These are phyloP conservation scores for Myoxocephalus aenaeus DNA, from an alignment of 2,797 vertebrate genomes.

Conservation along the genomic window DNA sequence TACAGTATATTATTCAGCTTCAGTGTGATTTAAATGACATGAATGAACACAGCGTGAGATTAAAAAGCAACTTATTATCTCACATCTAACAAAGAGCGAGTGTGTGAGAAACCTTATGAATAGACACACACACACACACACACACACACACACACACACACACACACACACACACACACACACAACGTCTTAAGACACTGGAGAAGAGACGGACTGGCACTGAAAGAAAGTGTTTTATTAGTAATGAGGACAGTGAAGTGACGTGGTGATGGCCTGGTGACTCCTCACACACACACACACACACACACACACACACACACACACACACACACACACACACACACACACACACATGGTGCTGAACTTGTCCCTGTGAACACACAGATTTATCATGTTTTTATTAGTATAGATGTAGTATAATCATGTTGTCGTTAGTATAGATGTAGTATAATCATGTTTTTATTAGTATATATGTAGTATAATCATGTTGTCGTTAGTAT, in stretches of 20 bases:
- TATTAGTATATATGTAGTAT: no score
- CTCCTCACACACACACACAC: background rate
- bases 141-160: background rate
- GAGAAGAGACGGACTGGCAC: constrained; percentile 1
- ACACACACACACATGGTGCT: no score
- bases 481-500: no score
- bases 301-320: background rate
- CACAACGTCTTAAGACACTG: background rate
- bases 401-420: no score
- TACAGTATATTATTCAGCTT: background rate
- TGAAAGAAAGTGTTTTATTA: constrained; percentile 1
- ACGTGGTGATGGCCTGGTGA: constrained; percentile 6
- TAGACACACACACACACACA: background rate
- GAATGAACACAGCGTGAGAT: background rate
- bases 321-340: no score
- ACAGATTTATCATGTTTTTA: no score
- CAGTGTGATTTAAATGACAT: background rate
- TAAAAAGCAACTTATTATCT: background rate
- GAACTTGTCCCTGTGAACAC: no score
- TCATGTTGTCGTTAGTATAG: no score
- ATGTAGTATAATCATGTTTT: no score
- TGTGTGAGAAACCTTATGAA: background rate
- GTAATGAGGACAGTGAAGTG: background rate
- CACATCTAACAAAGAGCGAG: constrained; percentile 5
- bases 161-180: background rate